Evolutionary conservation across 2,113 vertebrate genomes (phyloP).

Genomic region (Entomyzon cyanotis): DNA sequence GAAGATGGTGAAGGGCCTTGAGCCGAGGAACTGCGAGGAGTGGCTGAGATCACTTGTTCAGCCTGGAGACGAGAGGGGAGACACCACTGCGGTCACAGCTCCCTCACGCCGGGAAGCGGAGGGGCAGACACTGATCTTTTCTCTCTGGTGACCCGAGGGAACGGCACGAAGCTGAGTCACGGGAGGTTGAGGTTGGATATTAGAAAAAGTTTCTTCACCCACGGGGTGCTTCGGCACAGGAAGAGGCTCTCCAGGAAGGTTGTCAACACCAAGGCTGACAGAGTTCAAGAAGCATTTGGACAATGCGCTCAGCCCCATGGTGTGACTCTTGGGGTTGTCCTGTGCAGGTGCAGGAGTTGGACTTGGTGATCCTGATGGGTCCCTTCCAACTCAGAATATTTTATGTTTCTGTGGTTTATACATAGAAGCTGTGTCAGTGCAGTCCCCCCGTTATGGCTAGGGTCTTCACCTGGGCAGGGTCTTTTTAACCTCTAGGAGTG

Average conservation of each 20-base stretch:
- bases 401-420: not conserved
- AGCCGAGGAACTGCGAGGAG: not conserved
- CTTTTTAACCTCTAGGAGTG: not conserved
- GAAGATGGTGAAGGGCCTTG: too few relatives aligned
- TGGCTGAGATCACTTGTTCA: not conserved
- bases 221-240: not conserved
- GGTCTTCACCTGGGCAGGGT: not conserved
- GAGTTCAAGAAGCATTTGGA: not conserved
- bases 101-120: not conserved
- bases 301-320: too few relatives aligned
- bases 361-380: not conserved
- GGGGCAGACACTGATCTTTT: not conserved
- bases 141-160: not conserved
- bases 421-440: not conserved
- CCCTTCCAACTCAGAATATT: not conserved
- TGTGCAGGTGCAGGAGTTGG: not conserved
- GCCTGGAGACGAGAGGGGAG: not conserved
- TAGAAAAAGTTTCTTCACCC: not conserved
- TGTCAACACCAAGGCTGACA: too few relatives aligned
- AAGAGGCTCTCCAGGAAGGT: not conserved
- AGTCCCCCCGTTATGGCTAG: not conserved
- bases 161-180: too few relatives aligned
- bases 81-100: not conserved
- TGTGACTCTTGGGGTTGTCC: not conserved
- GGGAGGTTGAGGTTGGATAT: not conserved